Evolutionary conservation across 2,797 vertebrate genomes (phyloP), one percentile per base, ranked within the genome.

Genomic region (Brachyrhaphis roseni): DNA sequence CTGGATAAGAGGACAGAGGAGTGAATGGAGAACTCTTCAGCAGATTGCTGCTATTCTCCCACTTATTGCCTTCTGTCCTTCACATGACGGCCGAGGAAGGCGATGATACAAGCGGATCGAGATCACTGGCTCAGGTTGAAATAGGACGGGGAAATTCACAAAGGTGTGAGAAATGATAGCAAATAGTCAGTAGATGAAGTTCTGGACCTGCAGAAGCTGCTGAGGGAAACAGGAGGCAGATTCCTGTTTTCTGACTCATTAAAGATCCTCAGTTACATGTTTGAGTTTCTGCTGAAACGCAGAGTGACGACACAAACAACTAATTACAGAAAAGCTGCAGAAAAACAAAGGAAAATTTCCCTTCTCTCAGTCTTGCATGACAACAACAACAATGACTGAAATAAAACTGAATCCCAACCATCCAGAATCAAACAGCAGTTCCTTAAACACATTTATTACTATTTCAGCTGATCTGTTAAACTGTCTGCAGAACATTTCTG

Each of bases 11-110:
- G 97, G 96, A 97, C 97, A 97, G 96, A 97, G 92, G 95, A 96
- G 95, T 95, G 97, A 95, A 94, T 91, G 88, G 91, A 91, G 97
- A 97, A 97, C 97, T 97, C 97, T 97, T 95, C 91, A 92, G 92
- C 89, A 96, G 97, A 98, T 97, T 96, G 97, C 96, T 94, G 97
- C 96, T 96, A 93, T 97, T 97, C 97, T 96, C 94, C 88, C 89
- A 95, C 95, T 97, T 97, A 98, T 97, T 97, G 96, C 97, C 95
- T 97, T 95, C 97, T 97, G 97, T 98, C 97, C 95, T 96, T 96
- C 96, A 94, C 96, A 95, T 97, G 97, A 97, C 92, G 96, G 96
- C 90, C 96, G 87, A 95, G 92, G 94, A 95, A 96, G 96, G 95
- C 94, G 96, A 93, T 91, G 92, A 88, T 92, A 90, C 84, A 45